A percentile compares a stretch with the other conserved stretches of the same genome.
Evolutionary conservation across 1,140 invertebrate genomes (phyloP).

Genomic region (Drosophila truncata): DNA sequence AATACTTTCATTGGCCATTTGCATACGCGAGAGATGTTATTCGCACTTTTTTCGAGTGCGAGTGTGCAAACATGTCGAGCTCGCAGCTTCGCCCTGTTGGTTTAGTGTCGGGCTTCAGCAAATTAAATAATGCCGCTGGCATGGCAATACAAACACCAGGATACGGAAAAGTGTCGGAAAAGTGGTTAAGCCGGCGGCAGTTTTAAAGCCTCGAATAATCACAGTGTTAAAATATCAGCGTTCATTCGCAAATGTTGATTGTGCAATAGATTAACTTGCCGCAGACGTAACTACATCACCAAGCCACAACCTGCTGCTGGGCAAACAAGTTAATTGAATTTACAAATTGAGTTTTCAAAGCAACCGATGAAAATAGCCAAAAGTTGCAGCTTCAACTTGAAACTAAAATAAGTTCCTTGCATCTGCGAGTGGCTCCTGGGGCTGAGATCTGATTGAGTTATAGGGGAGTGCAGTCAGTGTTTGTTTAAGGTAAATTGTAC

Average conservation of each 20-base stretch:
- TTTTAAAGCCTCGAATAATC: conserved; percentile 13
- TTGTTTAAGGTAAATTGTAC: background rate
- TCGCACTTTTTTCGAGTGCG: conserved; percentile 11
- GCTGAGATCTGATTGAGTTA: conserved; percentile 11
- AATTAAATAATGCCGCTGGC: conserved; percentile 48
- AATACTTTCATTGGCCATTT: conserved; percentile 73
- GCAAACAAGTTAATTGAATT: conserved; percentile 75
- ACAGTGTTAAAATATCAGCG: conserved; percentile 18
- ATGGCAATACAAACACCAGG: conserved; percentile 15
- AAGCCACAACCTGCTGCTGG: conserved; percentile 6
- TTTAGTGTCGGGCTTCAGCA: conserved; percentile 44
- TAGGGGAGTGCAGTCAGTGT: too few relatives aligned
- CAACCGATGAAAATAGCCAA: background rate
- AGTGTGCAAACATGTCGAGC: conserved; percentile 24
- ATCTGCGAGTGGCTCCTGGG: conserved; percentile 11
- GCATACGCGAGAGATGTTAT: conserved; percentile 3
- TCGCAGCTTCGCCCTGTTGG: conserved; percentile 32
- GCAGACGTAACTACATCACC: background rate
- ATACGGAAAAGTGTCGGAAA: background rate
- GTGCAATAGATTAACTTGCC: conserved; percentile 19
- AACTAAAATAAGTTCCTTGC: background rate
- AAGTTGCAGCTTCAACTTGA: conserved; percentile 4
- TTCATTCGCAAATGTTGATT: conserved; percentile 21
- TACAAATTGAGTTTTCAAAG: conserved; percentile 49
- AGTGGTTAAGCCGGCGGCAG: conserved; percentile 2